Evolutionary conservation across 2,888 invertebrate genomes (phyloP).

Genomic region (Ophion ellenae): DNA sequence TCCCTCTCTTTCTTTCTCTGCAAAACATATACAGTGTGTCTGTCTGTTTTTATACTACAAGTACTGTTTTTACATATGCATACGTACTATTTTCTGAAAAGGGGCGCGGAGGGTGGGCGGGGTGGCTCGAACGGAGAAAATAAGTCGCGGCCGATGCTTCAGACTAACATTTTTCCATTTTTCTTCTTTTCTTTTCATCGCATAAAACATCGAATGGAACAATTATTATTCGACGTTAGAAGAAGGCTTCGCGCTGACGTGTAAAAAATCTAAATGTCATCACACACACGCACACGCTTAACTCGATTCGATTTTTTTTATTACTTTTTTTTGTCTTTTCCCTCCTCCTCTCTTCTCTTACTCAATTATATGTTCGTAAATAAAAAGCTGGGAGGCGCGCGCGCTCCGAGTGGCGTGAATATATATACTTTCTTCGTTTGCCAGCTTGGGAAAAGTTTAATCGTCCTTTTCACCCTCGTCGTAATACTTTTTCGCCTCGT

Average conservation of each 20-base stretch:
- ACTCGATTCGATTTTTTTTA: constrained; percentile 50
- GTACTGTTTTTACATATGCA: constrained; percentile 27
- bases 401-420: constrained; percentile 47
- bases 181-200: constrained; percentile 31
- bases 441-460: constrained; percentile 49
- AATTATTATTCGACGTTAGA: constrained; percentile 56
- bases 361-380: constrained; percentile 61
- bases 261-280: constrained; percentile 81
- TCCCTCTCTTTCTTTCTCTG: constrained; percentile 35
- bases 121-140: constrained; percentile 55
- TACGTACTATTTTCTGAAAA: constrained; percentile 25
- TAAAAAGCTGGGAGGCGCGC: constrained; percentile 64
- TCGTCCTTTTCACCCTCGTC: not conserved
- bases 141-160: constrained; percentile 35
- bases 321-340: constrained; percentile 36
- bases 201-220: constrained; percentile 53
- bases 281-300: constrained; percentile 62
- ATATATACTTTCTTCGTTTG: constrained; percentile 66
- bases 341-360: constrained; percentile 31
- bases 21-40: constrained; percentile 57
- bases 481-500: constrained; percentile 2
- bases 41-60: constrained; percentile 48
- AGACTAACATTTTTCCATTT: constrained; percentile 28
- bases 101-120: constrained; percentile 1
- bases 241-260: constrained; percentile 74